Conservation (phyloP, 1,140 invertebrate genomes). For the Bombyx mandarina region DNA sequence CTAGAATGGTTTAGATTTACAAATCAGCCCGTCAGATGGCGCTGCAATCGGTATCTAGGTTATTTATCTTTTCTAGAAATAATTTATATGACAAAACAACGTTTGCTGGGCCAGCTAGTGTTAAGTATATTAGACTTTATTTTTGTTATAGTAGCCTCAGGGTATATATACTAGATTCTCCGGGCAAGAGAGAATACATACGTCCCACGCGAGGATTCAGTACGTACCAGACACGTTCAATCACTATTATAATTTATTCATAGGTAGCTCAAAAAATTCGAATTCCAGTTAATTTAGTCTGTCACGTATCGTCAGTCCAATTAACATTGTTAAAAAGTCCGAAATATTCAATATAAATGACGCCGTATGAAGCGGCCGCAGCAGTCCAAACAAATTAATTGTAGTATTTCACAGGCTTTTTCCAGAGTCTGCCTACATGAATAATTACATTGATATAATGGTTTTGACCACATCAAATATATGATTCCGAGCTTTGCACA, state of each 20-base stretch:
- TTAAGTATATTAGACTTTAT: too few species aligned
- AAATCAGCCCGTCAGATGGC: too few species aligned
- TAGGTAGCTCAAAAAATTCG: not conserved
- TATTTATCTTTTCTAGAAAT: too few species aligned
- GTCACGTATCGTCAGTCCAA: slow-evolving; percentile 14
- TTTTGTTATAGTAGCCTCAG: too few species aligned
- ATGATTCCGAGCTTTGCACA: slow-evolving; percentile 59
- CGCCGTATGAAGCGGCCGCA: slow-evolving; percentile 36
- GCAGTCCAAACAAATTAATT: slow-evolving; percentile 56
- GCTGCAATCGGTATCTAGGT: too few species aligned
- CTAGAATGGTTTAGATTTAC: too few species aligned
- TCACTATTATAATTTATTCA: not conserved
- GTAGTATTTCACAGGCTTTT: slow-evolving; percentile 57
- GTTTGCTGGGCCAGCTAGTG: too few species aligned
- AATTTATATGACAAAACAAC: too few species aligned
- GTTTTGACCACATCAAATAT: slow-evolving; percentile 60
- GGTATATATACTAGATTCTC: too few species aligned
- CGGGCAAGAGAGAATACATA: too few species aligned
- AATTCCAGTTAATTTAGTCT: not conserved
- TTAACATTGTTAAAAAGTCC: slow-evolving; percentile 17
- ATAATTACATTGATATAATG: slow-evolving; percentile 64
- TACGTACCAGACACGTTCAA: slow-evolving; percentile 16
- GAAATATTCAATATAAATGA: slow-evolving; percentile 21
- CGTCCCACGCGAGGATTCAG: slow-evolving; percentile 4
- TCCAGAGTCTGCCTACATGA: slow-evolving; percentile 52